phyloP scores from a whole-genome alignment of 1,140 invertebrate genomes.

The Sitodiplosis mosellana region DNA sequence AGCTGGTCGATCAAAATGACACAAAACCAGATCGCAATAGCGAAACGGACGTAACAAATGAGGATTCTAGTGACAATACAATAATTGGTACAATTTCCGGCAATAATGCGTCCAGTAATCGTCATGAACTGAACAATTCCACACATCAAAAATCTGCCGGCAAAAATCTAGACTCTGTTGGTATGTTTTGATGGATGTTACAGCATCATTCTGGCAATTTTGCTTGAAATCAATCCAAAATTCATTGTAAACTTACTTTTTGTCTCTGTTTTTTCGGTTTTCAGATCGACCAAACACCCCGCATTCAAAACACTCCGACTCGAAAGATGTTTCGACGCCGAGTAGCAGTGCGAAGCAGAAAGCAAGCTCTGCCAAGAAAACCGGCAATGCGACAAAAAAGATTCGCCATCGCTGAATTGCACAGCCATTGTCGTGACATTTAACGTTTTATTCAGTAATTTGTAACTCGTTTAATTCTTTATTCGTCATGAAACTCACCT shows the following conservation, averaged over 20 bases:
- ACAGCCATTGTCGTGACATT: no score
- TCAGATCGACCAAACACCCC: conserved; percentile 13
- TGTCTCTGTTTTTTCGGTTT: neutral
- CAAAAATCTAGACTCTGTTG: conserved; percentile 34
- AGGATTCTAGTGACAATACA: conserved; percentile 49
- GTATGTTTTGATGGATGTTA: neutral
- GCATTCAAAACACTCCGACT: conserved; percentile 9
- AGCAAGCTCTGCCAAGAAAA: conserved; percentile 14
- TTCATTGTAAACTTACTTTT: conserved; percentile 13
- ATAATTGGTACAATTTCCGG: conserved; percentile 31
- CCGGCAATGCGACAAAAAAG: conserved; percentile 17
- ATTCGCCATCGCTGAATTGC: conserved; percentile 15
- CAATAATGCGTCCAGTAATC: conserved; percentile 43
- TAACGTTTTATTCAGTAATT: no score
- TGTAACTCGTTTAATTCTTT: no score
- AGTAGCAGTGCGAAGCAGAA: conserved; percentile 15
- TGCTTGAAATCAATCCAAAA: no score
- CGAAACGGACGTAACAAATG: conserved; percentile 72
- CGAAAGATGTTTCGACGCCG: conserved; percentile 13
- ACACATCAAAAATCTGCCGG: conserved; percentile 37
- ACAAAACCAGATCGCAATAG: conserved; percentile 59
- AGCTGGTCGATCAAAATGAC: conserved; percentile 33
- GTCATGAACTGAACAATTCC: conserved; percentile 36
- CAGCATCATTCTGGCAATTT: neutral
- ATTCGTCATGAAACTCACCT: no score